Conservation (phyloP, 2,888 invertebrate genomes). For the Zelleria hepariella region DNA sequence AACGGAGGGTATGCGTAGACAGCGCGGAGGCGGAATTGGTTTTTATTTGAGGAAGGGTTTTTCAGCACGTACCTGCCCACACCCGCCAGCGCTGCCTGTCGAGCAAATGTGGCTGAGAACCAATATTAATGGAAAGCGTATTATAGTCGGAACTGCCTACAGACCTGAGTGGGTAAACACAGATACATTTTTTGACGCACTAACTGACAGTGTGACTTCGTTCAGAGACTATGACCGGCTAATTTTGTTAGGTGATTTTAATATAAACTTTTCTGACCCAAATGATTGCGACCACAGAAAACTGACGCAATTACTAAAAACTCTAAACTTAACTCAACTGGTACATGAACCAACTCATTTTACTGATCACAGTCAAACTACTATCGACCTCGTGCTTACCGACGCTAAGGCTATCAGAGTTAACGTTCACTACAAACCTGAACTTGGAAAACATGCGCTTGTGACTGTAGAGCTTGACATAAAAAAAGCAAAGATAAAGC, state of each 20-base stretch:
- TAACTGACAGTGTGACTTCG: conserved; percentile 1
- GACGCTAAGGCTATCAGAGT: too few species aligned
- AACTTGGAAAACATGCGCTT: conserved; percentile 13
- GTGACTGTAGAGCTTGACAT: conserved; percentile 5
- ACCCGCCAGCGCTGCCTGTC: background rate
- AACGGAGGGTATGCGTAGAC: background rate
- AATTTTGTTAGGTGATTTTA: conserved; percentile 2
- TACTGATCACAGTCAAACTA: too few species aligned
- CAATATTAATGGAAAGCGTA: background rate
- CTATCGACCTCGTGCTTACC: too few species aligned
- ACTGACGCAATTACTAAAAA: too few species aligned
- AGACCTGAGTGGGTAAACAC: conserved; percentile 3
- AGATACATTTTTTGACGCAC: conserved; percentile 6
- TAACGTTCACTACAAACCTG: too few species aligned
- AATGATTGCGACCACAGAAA: too few species aligned
- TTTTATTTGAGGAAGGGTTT: conserved; percentile 13
- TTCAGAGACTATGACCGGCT: background rate
- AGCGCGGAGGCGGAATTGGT: conserved; percentile 16
- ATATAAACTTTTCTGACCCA: too few species aligned
- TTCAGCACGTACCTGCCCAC: background rate
- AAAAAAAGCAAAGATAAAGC: conserved; percentile 6
- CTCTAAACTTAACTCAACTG: too few species aligned
- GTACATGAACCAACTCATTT: too few species aligned
- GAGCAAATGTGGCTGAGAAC: conserved; percentile 7
- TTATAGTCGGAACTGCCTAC: conserved; percentile 6